Conservation (phyloP, 2,888 invertebrate species). For the Rotaria socialis region DNA sequence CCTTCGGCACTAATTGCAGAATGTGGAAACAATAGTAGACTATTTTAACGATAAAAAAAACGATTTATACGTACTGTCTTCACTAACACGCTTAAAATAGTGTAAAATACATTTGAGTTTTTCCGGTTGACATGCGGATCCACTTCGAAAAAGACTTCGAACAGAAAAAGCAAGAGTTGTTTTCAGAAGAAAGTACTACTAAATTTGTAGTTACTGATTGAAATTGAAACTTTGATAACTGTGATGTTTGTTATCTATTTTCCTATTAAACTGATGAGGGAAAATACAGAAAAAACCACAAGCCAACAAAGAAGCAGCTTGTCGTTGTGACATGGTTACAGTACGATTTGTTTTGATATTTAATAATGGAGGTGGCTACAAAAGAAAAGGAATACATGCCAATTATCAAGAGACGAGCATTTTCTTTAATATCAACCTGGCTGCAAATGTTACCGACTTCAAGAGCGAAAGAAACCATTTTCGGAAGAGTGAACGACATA, state of each 20-base stretch:
- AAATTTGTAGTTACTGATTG: background rate
- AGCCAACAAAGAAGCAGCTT: conserved; percentile 78
- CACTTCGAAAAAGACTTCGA: background rate
- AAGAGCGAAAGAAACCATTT: background rate
- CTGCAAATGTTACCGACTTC: background rate
- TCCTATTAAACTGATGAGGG: conserved; percentile 65
- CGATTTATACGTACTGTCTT: conserved; percentile 59
- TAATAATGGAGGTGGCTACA: background rate
- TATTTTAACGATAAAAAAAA: background rate
- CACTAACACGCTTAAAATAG: conserved; percentile 78
- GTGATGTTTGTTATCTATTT: background rate
- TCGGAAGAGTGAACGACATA: background rate
- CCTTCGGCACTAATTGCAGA: conserved; percentile 65
- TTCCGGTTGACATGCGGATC: conserved; percentile 62
- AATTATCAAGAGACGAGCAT: too few species aligned
- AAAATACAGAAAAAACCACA: conserved; percentile 94
- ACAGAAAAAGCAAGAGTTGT: background rate
- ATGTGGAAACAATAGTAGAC: background rate
- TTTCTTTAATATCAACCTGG: background rate
- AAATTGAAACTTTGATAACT: conserved; percentile 16
- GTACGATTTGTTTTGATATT: conserved; percentile 53
- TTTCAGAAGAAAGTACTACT: background rate
- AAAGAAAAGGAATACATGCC: background rate
- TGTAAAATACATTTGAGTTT: conserved; percentile 83
- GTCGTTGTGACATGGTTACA: conserved; percentile 66